A percentile compares a stretch with the other conserved stretches of the same genome.
phyloP scores from a whole-genome alignment of 2,888 invertebrate species.

The Acronicta psi region DNA sequence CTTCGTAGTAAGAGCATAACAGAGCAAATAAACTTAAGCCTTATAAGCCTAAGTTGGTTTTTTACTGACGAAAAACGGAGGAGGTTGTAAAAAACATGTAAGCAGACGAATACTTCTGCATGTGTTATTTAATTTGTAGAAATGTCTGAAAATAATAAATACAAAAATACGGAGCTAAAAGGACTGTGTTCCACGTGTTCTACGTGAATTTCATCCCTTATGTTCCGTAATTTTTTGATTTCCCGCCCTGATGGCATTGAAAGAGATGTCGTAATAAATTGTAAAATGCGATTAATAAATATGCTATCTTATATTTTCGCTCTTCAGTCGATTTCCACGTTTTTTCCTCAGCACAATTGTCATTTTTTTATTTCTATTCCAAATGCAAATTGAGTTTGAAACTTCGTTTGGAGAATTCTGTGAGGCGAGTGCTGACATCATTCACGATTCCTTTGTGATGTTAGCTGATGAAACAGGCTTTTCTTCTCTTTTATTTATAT shows the following conservation, averaged over 20 bases:
- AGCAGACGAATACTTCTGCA: too few relatives aligned
- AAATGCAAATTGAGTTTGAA: conserved; percentile 78
- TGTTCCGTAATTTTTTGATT: conserved; percentile 35
- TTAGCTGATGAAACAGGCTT: conserved; percentile 36
- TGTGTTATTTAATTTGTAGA: too few relatives aligned
- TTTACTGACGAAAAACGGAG: too few relatives aligned
- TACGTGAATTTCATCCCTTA: conserved; percentile 30
- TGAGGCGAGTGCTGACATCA: conserved; percentile 59
- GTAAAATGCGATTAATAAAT: conserved; percentile 61
- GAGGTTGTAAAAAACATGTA: too few relatives aligned
- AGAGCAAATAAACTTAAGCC: too few relatives aligned
- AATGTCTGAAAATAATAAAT: not conserved
- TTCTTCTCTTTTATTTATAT: conserved; percentile 31
- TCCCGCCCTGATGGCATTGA: conserved; percentile 25
- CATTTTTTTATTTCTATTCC: conserved; percentile 73
- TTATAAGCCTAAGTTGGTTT: too few relatives aligned
- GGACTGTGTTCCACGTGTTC: conserved; percentile 6
- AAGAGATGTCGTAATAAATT: conserved; percentile 51
- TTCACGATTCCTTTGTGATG: conserved; percentile 63
- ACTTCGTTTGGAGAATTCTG: conserved; percentile 73
- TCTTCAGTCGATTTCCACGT: conserved; percentile 60
- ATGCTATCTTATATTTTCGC: conserved; percentile 51
- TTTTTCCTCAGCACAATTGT: conserved; percentile 64
- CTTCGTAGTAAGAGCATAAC: too few relatives aligned
- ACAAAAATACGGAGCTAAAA: not conserved